Percentiles rank a stretch among this genome's conserved stretches.
Evolutionary conservation across 2,113 vertebrate genomes (phyloP).

Genomic region (Pelobates fuscus): DNA sequence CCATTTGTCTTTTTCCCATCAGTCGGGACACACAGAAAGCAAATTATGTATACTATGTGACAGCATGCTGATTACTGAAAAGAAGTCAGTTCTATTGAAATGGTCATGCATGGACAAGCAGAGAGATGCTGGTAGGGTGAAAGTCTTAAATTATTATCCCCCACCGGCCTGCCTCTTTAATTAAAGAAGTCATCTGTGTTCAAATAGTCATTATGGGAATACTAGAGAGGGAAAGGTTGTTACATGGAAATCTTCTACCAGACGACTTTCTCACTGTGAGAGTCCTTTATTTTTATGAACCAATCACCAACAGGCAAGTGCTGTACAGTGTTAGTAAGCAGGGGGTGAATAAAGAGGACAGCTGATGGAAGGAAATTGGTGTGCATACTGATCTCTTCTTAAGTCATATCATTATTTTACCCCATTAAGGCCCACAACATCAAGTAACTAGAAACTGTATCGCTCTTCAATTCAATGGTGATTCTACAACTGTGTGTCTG

Average conservation of each 20-base stretch:
- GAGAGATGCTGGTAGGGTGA: not conserved
- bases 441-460: too few species aligned
- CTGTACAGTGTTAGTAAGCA: too few species aligned
- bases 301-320: not conserved
- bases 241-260: not conserved
- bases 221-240: not conserved
- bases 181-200: not conserved
- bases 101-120: not conserved
- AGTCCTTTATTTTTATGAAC: not conserved
- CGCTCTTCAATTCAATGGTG: too few species aligned
- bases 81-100: not conserved
- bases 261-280: not conserved
- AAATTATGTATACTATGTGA: not conserved
- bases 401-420: too few species aligned
- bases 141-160: not conserved
- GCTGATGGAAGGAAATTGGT: too few species aligned
- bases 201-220: not conserved
- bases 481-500: too few species aligned
- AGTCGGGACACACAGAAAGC: not conserved
- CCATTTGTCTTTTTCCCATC: not conserved
- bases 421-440: too few species aligned
- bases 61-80: not conserved
- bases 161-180: not conserved
- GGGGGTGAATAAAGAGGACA: too few species aligned
- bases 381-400: too few species aligned